Evolutionary conservation across 2,888 invertebrate species (phyloP), one percentile per base, ranked within the genome.

Genomic region (Gasteruption jaculator): DNA sequence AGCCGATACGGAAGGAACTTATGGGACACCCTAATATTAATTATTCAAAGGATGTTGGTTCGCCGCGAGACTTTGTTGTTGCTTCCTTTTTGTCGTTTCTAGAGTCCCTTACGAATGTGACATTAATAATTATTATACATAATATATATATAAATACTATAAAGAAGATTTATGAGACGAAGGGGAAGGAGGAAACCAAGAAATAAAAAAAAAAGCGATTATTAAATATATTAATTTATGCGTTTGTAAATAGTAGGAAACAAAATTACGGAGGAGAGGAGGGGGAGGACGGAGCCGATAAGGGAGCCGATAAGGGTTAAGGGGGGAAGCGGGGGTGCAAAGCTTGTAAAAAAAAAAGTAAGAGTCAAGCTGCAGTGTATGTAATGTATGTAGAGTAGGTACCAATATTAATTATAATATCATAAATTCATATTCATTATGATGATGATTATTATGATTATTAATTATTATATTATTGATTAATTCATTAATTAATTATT

Each of bases 301-400:
- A 53, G 53, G 49, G 51, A 42, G 47, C 49, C 56, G 50, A 54
- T 50, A n/a, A n/a, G n/a, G n/a, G n/a, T n/a, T n/a, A n/a, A n/a
- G n/a, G n/a, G n/a, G n/a, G n/a, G n/a, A n/a, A n/a, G n/a, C n/a
- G n/a, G n/a, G n/a, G n/a, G n/a, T n/a, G n/a, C n/a, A n/a, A n/a
- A n/a, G n/a, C n/a, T n/a, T n/a, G n/a, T n/a, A n/a, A n/a, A n/a
- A n/a, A n/a, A n/a, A n/a, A n/a, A n/a, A n/a, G n/a, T n/a, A n/a
- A n/a, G 49, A 49, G 52, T 57, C 62, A 63, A 61, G 61, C 56
- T n/a, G n/a, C 61, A 60, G 60, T 68, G 67, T 69, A 69, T 69
- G 70, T 70, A 70, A 62, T 69, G 70, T 69, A 69, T 64, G 68
- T 70, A 70, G 69, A 66, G 60, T 70, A 70, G 70, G 54, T 52